Percentiles rank a stretch among this genome's conserved stretches.
phyloP scores from a whole-genome alignment of 2,797 vertebrate genomes.

The Pseudotriccus pelzelni region DNA sequence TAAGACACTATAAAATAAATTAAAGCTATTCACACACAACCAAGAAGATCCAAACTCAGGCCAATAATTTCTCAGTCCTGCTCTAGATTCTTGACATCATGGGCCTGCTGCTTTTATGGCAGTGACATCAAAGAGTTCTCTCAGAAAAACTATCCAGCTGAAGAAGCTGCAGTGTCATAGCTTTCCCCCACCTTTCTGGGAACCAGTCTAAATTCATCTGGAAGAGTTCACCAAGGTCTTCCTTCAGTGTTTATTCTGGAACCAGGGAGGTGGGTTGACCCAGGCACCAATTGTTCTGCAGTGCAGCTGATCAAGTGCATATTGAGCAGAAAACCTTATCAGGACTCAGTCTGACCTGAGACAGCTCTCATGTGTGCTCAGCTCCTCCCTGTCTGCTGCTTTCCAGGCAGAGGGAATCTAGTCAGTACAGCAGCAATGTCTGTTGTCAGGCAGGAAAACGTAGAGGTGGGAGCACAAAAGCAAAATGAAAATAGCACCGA shows the following conservation, averaged over 20 bases:
- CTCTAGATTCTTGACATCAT: neutral
- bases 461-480: neutral
- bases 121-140: neutral
- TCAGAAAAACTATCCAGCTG: neutral
- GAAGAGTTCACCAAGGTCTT: neutral
- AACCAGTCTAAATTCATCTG: neutral
- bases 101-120: neutral
- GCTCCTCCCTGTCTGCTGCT: neutral
- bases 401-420: neutral
- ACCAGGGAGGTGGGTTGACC: neutral
- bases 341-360: neutral
- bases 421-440: neutral
- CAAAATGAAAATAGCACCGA: neutral
- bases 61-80: neutral
- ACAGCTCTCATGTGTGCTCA: neutral
- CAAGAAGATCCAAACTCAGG: neutral
- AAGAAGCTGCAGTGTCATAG: neutral
- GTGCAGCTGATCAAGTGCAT: neutral
- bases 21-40: neutral
- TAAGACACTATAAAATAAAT: neutral
- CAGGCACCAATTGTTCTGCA: neutral
- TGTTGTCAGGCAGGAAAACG: neutral
- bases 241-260: constrained; percentile 1
- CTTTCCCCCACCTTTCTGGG: neutral
- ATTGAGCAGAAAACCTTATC: neutral